Conservation (phyloP, 2,888 invertebrate species). For the Drosophila hawaiiensis region DNA sequence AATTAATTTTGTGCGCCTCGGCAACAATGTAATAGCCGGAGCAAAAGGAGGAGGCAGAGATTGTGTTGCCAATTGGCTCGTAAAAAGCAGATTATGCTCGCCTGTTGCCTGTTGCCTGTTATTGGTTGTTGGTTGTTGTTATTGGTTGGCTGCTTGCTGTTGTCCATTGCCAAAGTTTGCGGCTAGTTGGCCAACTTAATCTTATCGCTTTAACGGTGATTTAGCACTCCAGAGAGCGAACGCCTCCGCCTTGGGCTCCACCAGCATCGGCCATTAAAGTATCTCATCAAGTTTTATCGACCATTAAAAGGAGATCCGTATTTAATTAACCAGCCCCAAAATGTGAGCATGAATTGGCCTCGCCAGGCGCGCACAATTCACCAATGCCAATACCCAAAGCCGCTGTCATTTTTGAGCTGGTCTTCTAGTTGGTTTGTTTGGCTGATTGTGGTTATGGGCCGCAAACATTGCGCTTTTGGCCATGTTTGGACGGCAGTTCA, state of each 20-base stretch:
- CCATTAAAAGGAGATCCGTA: constrained; percentile 83
- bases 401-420: background rate
- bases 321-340: constrained; percentile 83
- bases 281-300: constrained; percentile 84
- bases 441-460: constrained; percentile 48
- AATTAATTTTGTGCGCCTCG: constrained; percentile 84
- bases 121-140: constrained; percentile 24
- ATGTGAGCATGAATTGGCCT: constrained; percentile 85
- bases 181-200: constrained; percentile 66
- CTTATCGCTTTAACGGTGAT: constrained; percentile 80
- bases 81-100: constrained; percentile 71
- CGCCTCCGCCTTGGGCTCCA: constrained; percentile 13
- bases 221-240: constrained; percentile 61
- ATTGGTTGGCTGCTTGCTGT: constrained; percentile 18
- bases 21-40: constrained; percentile 78
- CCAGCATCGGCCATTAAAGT: constrained; percentile 66
- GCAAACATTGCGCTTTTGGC: constrained; percentile 25
- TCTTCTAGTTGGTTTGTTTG: constrained; percentile 40
- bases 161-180: constrained; percentile 41
- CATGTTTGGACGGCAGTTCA: constrained; percentile 18
- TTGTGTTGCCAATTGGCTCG: constrained; percentile 82
- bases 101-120: constrained; percentile 41
- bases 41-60: constrained; percentile 38
- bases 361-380: constrained; percentile 58
- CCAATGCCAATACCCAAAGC: constrained; percentile 11